Evolutionary conservation across 2,888 invertebrate species (phyloP), one percentile per base, ranked within the genome.

Genomic region (Hoplodrina blanda): DNA sequence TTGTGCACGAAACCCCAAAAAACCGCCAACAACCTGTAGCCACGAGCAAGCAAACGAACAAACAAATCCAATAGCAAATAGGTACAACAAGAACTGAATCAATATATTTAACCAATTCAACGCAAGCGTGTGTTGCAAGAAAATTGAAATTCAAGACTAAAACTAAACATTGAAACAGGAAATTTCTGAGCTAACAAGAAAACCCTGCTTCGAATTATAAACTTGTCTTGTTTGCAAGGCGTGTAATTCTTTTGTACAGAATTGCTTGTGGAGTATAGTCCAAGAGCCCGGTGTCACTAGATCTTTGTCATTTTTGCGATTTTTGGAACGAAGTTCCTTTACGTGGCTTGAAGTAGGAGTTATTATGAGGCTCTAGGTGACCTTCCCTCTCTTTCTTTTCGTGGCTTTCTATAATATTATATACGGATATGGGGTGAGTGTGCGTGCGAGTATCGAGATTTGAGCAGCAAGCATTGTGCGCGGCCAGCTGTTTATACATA

Each of bases 141-240:
- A 71, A 76, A 83, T 85, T 79, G 85, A 76, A 89, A 89, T 87
- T 85, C 82, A 74, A 73, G 44, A 62, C 64, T 68, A 50, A 69
- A 67, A 57, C 49, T 68, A 60, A 65, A 60, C 53, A 69, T 10
- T 69, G 71, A 73, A 56, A 62, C 78, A 77, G 57, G 60, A 50
- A 76, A 67, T 78, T 62, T 64, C 70, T 69, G 78, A 85, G 81
- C 82, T 85, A 76, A 79, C 82, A 82, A 85, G 85, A 81, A 86
- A 78, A 83, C 84, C 69, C 64, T 81, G 83, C 83, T 79, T 76
- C 73, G 82, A 85, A 85, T 90, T 88, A 88, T 85, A 84, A 85
- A 85, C 71, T 82, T 80, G 81, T 81, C 76, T 82, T 67, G 56
- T 53, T 69, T 64, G 62, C 10, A 19, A 64, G 44, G 61, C 62